Evolutionary conservation across 2,888 invertebrate species (phyloP).

Genomic region (Unio delphinus): DNA sequence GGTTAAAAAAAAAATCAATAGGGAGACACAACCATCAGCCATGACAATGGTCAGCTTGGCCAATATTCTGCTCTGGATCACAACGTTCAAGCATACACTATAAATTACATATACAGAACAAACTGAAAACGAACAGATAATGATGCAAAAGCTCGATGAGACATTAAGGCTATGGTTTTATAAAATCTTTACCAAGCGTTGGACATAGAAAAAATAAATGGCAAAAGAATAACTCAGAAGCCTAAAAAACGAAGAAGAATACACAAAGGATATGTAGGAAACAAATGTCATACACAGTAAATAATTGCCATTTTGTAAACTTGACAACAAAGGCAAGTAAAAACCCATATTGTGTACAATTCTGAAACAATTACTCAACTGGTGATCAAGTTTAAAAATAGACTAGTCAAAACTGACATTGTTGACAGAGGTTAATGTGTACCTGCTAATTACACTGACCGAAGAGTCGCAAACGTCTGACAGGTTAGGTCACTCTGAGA

Average conservation of each 20-base stretch:
- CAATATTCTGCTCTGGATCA: too few species aligned
- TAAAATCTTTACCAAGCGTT: neutral
- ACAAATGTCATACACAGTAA: neutral
- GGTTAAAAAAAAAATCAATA: too few species aligned
- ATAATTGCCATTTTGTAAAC: neutral
- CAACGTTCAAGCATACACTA: too few species aligned
- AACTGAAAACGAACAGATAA: too few species aligned
- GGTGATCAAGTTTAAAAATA: neutral
- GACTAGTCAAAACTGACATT: neutral
- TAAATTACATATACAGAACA: too few species aligned
- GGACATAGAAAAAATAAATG: neutral
- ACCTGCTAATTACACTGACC: neutral
- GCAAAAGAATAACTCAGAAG: slow-evolving; percentile 1
- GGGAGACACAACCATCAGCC: too few species aligned
- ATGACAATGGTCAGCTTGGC: too few species aligned
- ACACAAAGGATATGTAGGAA: slow-evolving; percentile 3
- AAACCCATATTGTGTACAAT: neutral
- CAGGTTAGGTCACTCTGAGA: slow-evolving; percentile 11
- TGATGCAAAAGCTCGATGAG: too few species aligned
- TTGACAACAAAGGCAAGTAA: neutral
- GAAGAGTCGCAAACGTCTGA: neutral
- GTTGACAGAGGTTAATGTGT: neutral
- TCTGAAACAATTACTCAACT: neutral
- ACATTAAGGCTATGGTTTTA: neutral
- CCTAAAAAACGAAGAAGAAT: slow-evolving; percentile 7